phyloP scores from a whole-genome alignment of 2,113 vertebrate species.

The Semicossyphus pulcher region DNA sequence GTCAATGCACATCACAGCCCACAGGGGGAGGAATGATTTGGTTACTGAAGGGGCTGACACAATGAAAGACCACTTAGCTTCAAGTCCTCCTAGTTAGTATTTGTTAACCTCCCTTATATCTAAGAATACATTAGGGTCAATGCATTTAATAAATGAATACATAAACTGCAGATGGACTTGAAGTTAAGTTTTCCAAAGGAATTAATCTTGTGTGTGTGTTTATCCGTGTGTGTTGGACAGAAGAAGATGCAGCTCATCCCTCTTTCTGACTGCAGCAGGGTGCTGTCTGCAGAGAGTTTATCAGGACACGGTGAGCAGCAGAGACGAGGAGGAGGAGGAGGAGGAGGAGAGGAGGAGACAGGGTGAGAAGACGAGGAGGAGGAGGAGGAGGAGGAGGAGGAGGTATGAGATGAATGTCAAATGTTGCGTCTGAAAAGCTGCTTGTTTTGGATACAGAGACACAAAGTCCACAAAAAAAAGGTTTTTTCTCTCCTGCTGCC shows the following conservation, averaged over 20 bases:
- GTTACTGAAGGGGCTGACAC: conserved; percentile 23
- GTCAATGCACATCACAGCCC: conserved; percentile 49
- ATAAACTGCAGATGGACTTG: no score
- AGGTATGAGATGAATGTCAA: conserved; percentile 54
- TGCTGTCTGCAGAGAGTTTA: conserved; percentile 53
- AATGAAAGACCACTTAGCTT: conserved; percentile 5
- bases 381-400: conserved; percentile 4
- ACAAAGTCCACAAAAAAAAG: conserved; percentile 10
- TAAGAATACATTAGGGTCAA: no score
- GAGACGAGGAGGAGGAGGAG: conserved; percentile 1
- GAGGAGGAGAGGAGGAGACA: neutral
- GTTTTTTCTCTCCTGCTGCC: neutral
- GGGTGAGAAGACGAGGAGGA: neutral
- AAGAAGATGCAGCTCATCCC: conserved; percentile 40
- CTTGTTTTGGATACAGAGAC: conserved; percentile 1
- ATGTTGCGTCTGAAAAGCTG: conserved; percentile 25
- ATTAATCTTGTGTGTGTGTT: no score
- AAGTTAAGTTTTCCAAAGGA: no score
- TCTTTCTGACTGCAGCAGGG: conserved; percentile 44
- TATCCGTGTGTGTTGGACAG: neutral
- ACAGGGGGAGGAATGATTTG: conserved; percentile 45
- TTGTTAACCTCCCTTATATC: no score
- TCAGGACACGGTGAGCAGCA: conserved; percentile 29
- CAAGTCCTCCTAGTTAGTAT: neutral
- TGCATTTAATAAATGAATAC: no score